A percentile compares a stretch with the other conserved stretches of the same genome.
phyloP scores from a whole-genome alignment of 2,797 vertebrate genomes.

The Gobionotothen gibberifrons region DNA sequence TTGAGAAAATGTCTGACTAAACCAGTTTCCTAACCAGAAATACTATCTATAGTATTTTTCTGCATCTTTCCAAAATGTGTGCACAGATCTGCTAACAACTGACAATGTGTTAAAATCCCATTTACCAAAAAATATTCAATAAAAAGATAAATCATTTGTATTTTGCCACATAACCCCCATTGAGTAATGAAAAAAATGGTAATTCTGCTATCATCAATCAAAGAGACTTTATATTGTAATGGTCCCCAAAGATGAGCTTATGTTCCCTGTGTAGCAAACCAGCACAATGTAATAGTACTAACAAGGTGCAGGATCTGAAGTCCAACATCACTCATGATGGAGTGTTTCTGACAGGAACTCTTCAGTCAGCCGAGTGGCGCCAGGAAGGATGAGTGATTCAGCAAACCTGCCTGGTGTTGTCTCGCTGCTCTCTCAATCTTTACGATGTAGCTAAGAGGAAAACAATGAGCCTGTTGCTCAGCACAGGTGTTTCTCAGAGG shows the following conservation, averaged over 20 bases:
- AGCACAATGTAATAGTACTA: constrained; percentile 66
- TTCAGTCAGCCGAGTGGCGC: constrained; percentile 85
- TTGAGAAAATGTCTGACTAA: constrained; percentile 16
- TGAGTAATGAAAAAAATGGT: constrained; percentile 45
- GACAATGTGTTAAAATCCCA: constrained; percentile 28
- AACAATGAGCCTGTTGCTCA: constrained; percentile 83
- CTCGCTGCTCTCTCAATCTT: constrained; percentile 81
- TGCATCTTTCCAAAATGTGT: constrained; percentile 13
- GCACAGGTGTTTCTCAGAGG: constrained; percentile 80
- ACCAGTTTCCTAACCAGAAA: constrained; percentile 15
- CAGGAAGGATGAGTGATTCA: constrained; percentile 89
- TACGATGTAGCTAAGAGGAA: constrained; percentile 80
- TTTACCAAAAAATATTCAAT: constrained; percentile 25
- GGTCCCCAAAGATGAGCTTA: constrained; percentile 45
- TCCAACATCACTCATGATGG: constrained; percentile 79
- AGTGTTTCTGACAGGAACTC: constrained; percentile 87
- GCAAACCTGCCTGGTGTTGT: constrained; percentile 84
- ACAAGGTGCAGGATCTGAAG: constrained; percentile 83
- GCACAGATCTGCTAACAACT: constrained; percentile 9
- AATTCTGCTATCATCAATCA: constrained; percentile 54
- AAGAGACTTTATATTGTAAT: constrained; percentile 38
- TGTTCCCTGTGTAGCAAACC: constrained; percentile 58
- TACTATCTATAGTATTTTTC: not conserved
- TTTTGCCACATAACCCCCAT: constrained; percentile 25
- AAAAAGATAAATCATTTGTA: constrained; percentile 45